phyloP scores from a whole-genome alignment of 2,797 vertebrate species.

The Sorex maritimensis region DNA sequence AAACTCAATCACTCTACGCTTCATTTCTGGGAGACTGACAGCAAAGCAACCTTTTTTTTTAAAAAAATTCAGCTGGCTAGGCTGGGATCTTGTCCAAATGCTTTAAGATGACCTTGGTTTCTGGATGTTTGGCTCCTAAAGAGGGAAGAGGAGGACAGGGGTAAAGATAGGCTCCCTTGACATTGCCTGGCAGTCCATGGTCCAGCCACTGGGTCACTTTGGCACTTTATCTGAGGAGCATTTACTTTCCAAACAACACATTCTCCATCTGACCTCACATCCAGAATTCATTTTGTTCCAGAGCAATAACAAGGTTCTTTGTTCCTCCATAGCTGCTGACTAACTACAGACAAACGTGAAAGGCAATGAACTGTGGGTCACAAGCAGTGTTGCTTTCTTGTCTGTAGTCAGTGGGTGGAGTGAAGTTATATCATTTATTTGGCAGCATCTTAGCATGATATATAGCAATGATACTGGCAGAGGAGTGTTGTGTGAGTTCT shows the following conservation, averaged over 20 bases:
- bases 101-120: conserved; percentile 65
- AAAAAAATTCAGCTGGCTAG: neutral
- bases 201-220: conserved; percentile 9
- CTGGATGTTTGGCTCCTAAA: conserved; percentile 43
- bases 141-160: too few species aligned
- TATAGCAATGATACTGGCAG: neutral
- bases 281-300: conserved; percentile 84
- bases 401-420: neutral
- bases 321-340: neutral
- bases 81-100: conserved; percentile 59
- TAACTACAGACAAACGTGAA: conserved; percentile 56
- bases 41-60: neutral
- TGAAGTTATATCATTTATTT: conserved; percentile 44
- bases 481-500: conserved; percentile 25
- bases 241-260: conserved; percentile 81
- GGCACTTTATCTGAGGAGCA: conserved; percentile 51
- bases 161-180: neutral
- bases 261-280: conserved; percentile 83
- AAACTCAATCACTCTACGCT: conserved; percentile 17
- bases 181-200: neutral
- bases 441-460: neutral
- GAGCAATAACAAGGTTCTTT: conserved; percentile 80
- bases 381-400: conserved; percentile 12
- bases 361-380: conserved; percentile 31
- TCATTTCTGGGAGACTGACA: neutral